phyloP scores from a whole-genome alignment of 2,113 vertebrate species.

The Anthoscopus minutus region DNA sequence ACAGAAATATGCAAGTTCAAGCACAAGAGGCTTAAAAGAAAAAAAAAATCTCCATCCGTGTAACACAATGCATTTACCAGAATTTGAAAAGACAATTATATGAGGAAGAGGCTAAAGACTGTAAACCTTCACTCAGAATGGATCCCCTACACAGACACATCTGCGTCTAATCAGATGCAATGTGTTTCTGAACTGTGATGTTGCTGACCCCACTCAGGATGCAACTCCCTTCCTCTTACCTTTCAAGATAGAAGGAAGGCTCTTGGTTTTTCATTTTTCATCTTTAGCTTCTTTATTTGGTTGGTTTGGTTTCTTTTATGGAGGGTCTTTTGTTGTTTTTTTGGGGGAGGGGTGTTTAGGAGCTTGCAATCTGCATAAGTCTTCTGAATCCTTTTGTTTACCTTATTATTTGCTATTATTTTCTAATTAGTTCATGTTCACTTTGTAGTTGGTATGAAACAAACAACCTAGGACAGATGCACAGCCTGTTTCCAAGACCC shows the following conservation, averaged over 20 bases:
- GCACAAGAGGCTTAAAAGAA: not conserved
- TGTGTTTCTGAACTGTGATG: not conserved
- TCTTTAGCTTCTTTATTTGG: not conserved
- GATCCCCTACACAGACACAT: not conserved
- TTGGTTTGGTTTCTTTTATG: not conserved
- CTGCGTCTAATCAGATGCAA: not conserved
- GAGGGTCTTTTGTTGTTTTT: not conserved
- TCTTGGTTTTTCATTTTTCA: not conserved
- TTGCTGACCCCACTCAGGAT: not conserved
- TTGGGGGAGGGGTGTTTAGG: not conserved
- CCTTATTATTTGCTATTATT: not conserved
- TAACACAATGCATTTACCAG: not conserved
- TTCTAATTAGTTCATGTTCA: not conserved
- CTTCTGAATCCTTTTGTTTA: not conserved
- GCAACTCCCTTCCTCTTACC: not conserved
- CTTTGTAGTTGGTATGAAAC: not conserved
- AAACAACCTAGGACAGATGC: not conserved
- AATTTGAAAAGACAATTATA: not conserved
- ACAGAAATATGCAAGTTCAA: not conserved
- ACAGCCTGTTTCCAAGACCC: not conserved
- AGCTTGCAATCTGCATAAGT: not conserved
- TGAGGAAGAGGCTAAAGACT: not conserved
- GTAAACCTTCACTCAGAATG: not conserved
- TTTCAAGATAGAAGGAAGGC: not conserved
- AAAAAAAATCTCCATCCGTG: not conserved